phyloP scores from a whole-genome alignment of 2,113 vertebrate species.

The Thunnus maccoyii region DNA sequence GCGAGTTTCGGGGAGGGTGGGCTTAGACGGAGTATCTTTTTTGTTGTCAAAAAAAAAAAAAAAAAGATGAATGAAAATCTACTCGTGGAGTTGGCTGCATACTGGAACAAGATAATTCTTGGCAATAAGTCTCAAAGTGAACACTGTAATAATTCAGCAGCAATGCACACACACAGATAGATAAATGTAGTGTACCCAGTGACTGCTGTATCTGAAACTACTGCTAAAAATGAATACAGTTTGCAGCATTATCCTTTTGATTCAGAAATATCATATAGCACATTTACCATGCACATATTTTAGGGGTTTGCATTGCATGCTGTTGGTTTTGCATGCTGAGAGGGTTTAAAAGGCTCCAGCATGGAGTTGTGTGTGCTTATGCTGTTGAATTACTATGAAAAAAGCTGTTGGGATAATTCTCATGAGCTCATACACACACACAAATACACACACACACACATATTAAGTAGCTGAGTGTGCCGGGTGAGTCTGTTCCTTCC shows the following conservation, averaged over 20 bases:
- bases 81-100: conserved; percentile 40
- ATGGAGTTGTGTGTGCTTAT: conserved; percentile 38
- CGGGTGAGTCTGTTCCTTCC: conserved; percentile 66
- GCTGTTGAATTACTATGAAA: conserved; percentile 53
- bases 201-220: conserved; percentile 14
- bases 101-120: conserved; percentile 59
- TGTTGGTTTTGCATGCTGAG: conserved; percentile 55
- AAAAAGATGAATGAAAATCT: conserved; percentile 69
- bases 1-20: conserved; percentile 53
- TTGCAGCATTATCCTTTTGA: conserved; percentile 8
- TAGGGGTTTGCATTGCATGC: conserved; percentile 44
- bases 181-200: neutral
- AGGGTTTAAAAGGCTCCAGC: conserved; percentile 59
- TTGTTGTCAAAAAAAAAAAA: conserved; percentile 21
- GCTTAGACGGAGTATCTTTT: conserved; percentile 38
- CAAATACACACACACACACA: conserved; percentile 16
- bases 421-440: conserved; percentile 28
- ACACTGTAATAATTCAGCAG: conserved; percentile 49
- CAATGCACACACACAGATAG: neutral
- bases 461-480: conserved; percentile 65
- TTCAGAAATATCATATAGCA: neutral
- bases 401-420: conserved; percentile 55
- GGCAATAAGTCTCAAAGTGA: conserved; percentile 54
- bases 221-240: neutral
- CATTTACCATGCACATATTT: conserved; percentile 36